Conservation (phyloP, 2,113 vertebrate species). For the Heterochromis multidens region DNA sequence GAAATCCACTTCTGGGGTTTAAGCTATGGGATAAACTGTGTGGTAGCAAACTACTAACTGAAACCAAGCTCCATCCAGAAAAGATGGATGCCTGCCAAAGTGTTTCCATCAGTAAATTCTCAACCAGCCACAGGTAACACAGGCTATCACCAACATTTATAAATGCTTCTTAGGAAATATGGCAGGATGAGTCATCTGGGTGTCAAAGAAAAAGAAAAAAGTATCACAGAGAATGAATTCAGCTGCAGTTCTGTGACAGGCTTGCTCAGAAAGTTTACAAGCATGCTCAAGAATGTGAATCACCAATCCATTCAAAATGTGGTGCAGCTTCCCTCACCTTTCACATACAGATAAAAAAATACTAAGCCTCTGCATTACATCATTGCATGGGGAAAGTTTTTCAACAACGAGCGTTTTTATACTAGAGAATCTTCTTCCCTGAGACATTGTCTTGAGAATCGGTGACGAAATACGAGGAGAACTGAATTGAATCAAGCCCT, state of each 20-base stretch:
- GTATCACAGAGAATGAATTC: not conserved
- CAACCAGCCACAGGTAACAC: not conserved
- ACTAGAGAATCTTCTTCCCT: not conserved
- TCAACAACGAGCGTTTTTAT: conserved; percentile 27
- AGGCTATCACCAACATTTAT: not conserved
- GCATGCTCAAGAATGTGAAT: not conserved
- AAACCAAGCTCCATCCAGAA: conserved; percentile 2
- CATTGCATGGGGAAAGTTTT: not conserved
- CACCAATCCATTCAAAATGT: not conserved
- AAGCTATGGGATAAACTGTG: not conserved
- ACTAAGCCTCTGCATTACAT: conserved; percentile 24
- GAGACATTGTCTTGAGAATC: not conserved
- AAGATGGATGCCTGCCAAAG: not conserved
- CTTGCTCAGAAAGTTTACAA: not conserved
- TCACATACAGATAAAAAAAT: conserved; percentile 9
- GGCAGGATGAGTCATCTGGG: conserved; percentile 4
- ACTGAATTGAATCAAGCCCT: no score
- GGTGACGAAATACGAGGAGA: not conserved
- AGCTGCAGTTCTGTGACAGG: not conserved
- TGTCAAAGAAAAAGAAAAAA: not conserved
- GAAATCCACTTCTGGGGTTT: conserved; percentile 17
- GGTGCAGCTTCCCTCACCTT: not conserved
- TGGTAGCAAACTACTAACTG: not conserved
- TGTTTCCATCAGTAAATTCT: not conserved
- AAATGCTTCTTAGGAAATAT: not conserved